Base-by-base conservation (phyloP, 2,113 vertebrate genomes). In the Chloebia gouldiae region DNA sequence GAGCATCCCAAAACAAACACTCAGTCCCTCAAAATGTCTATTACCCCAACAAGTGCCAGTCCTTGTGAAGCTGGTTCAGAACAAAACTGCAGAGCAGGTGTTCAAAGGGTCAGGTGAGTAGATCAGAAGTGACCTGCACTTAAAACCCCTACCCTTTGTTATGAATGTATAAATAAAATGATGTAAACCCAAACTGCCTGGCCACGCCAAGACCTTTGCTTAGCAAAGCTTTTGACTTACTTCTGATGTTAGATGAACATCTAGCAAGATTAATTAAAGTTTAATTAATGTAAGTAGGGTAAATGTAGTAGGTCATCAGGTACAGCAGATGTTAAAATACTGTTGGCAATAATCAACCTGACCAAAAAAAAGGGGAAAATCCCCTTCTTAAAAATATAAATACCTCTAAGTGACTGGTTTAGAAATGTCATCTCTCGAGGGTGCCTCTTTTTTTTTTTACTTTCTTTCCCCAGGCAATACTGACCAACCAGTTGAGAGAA, bases 211-310 rank as follows among this genome's bases (percentile, higher is more conserved):
- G 79, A 37, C 71, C 47, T 82, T 56, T 7, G 2, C n/a, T 85
- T 64, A 31, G 60, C 77, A 73, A 84, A 78, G 69, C 77, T 87
- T 94, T 88, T 94, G 76, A 70, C 85, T 94, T 70, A 81, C 79
- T 88, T 94, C 40, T 39, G 75, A 51, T 78, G 47, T 70, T 30
- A 90, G 71, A 75, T 60, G 76, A 95, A 44, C 27, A 63, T 51
- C 64, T 70, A 77, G 63, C 44, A 83, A 81, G 64, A 71, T 94
- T 94, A 95, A 97, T 94, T 88, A 95, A 92, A 75, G 76, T 83
- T 88, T 81, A 97, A 95, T 96, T 90, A 93, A 30, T 81, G 24
- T 92, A 93, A 94, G 88, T 90, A 83, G 91, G 86, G 42, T 80
- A 93, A 93, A 63, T 70, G 95, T 59, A 82, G 86, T 94, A 86